Evolutionary conservation across 2,113 vertebrate genomes (phyloP), one percentile per base, ranked within the genome.

Genomic region (Peromyscus leucopus): DNA sequence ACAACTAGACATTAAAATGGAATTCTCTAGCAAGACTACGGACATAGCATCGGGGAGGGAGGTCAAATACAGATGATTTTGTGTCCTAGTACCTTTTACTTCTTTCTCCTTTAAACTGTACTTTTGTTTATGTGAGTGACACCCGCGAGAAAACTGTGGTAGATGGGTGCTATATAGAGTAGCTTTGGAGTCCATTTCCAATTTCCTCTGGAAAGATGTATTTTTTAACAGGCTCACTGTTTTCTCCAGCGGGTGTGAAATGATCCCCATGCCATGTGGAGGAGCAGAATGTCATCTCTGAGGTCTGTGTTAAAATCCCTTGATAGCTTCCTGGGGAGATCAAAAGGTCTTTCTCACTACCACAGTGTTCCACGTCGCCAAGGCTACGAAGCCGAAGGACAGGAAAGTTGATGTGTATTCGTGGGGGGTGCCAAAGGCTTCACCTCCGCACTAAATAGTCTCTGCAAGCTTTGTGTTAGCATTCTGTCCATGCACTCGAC

Each of bases 161-260:
- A 67, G 72, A 78, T 74, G 61, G 51, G 36, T 88, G 69, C 72
- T 90, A 48, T 94, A 75, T 95, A 78, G 16, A 83, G 22, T 65
- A 74, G 82, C 89, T 90, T 92, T 78, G 42, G 89, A 92, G 78
- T 89, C 5, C 10, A 65, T 97, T 95, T 97, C 76, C 72, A 65
- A 85, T 93, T 94, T 96, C 75, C 76, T 55, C 39, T 92, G 91
- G 78, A 90, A 97, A 97, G 79, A 88, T 80, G 48, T 94, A 89
- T 76, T 94, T 93, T 83, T 61, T 86, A 94, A 75, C 28, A 93
- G 92, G 65, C 12, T 39, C 5, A 17, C 55, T 67, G 0, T 72
- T 89, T 92, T 92, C 46, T 92, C 69, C 76, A 13, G 11, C 90
- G 92, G 74, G 39, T 97, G 97, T 36, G 63, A 97, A 96, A 55